These are phyloP conservation scores for Bos indicus DNA, from an alignment of 2,113 vertebrate species.

Conservation along the genomic window DNA sequence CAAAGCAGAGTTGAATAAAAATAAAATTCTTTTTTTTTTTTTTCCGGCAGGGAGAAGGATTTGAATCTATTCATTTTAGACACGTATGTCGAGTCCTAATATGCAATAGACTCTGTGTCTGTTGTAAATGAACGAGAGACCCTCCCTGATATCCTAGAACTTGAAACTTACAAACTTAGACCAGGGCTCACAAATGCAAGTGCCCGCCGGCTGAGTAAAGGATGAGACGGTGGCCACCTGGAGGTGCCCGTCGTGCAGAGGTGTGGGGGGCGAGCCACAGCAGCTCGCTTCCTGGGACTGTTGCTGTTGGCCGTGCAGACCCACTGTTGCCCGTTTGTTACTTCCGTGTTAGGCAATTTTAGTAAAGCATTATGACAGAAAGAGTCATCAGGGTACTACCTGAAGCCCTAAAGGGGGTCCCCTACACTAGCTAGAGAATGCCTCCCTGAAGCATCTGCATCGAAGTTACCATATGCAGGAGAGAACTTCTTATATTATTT, in stretches of 20 bases:
- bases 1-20: background rate
- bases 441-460: background rate
- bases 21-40: background rate
- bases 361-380: background rate
- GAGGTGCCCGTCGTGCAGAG: fast-evolving
- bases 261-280: background rate
- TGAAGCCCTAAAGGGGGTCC: background rate
- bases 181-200: background rate
- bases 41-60: background rate
- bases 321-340: background rate
- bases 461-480: background rate
- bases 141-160: background rate
- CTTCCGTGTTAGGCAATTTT: background rate
- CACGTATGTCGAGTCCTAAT: background rate
- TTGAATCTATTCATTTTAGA: background rate
- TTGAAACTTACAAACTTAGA: background rate
- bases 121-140: background rate
- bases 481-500: background rate
- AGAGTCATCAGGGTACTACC: background rate
- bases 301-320: background rate
- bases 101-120: background rate
- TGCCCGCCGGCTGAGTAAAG: background rate
- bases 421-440: background rate
- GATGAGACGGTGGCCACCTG: background rate
- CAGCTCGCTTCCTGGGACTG: background rate